phyloP scores from a whole-genome alignment of 2,888 invertebrate genomes.

The Zelleria hepariella region DNA sequence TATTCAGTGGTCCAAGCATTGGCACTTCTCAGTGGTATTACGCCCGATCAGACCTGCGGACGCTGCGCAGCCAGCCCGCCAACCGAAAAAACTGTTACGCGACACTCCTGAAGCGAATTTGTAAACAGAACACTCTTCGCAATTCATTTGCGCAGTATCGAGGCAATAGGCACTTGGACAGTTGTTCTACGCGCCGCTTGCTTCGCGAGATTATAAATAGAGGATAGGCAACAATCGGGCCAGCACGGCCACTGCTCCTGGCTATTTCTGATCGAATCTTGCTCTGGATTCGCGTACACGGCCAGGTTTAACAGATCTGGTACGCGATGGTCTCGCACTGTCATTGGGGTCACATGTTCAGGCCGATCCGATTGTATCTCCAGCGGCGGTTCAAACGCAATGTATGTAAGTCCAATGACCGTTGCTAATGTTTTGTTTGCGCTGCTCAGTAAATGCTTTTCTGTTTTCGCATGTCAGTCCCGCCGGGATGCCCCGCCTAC shows the following conservation, averaged over 20 bases:
- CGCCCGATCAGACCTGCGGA: too few relatives aligned
- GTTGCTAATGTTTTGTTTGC: background rate
- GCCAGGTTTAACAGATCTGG: constrained; percentile 33
- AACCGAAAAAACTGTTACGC: background rate
- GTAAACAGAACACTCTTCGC: constrained; percentile 28
- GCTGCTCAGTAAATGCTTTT: background rate
- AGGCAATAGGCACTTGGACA: constrained; percentile 35
- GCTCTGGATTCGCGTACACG: constrained; percentile 49
- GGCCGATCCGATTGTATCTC: constrained; percentile 27
- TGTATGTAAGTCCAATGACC: constrained; percentile 20
- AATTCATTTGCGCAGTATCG: constrained; percentile 35
- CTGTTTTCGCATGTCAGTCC: background rate
- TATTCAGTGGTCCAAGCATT: too few relatives aligned
- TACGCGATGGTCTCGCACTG: constrained; percentile 33
- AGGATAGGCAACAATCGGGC: constrained; percentile 42
- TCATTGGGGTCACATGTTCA: constrained; percentile 38
- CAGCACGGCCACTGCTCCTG: constrained; percentile 48
- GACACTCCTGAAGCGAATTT: constrained; percentile 18
- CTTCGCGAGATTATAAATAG: constrained; percentile 41
- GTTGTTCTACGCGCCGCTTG: constrained; percentile 1
- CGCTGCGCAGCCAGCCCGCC: too few relatives aligned
- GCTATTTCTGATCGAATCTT: constrained; percentile 52
- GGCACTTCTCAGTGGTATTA: too few relatives aligned
- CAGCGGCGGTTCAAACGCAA: constrained; percentile 24
- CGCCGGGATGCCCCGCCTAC: background rate